Percentiles rank a stretch among this genome's conserved stretches.
phyloP scores from a whole-genome alignment of 2,888 invertebrate species.

The Brachyptera putata region DNA sequence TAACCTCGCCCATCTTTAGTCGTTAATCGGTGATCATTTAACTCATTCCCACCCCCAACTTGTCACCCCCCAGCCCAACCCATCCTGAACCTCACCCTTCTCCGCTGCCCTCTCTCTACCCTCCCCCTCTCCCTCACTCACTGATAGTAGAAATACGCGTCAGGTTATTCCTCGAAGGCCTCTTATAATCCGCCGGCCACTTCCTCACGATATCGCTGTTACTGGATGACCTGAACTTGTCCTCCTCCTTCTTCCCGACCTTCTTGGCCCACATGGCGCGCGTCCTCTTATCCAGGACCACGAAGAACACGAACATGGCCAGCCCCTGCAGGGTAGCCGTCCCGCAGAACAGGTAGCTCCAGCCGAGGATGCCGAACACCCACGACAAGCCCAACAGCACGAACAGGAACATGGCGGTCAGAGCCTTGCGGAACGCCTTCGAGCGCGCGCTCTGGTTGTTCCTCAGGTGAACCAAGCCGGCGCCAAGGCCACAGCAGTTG shows the following conservation, averaged over 20 bases:
- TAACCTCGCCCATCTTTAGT: too few relatives aligned
- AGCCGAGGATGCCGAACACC: constrained; percentile 27
- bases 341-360: constrained; percentile 28
- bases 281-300: constrained; percentile 28
- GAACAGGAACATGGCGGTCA: constrained; percentile 27
- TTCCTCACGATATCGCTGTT: not conserved
- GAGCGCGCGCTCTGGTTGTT: constrained; percentile 9
- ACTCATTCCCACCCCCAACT: too few relatives aligned
- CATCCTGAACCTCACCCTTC: too few relatives aligned
- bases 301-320: constrained; percentile 31
- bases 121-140: too few relatives aligned
- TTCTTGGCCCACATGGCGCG: constrained; percentile 16
- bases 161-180: too few relatives aligned
- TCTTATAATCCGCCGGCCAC: too few relatives aligned
- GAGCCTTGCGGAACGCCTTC: constrained; percentile 17
- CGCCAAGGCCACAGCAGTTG: constrained; percentile 26
- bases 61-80: too few relatives aligned
- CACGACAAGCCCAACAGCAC: constrained; percentile 31
- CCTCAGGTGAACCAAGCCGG: constrained; percentile 47
- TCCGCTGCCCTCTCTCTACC: too few relatives aligned
- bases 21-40: too few relatives aligned
- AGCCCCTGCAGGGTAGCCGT: constrained; percentile 30
- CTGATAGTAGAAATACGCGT: too few relatives aligned
- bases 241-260: not conserved
- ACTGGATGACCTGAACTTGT: not conserved